Percentiles rank a stretch among this genome's conserved stretches.
Evolutionary conservation across 2,888 invertebrate genomes (phyloP).

Genomic region (Lasiommata megera): DNA sequence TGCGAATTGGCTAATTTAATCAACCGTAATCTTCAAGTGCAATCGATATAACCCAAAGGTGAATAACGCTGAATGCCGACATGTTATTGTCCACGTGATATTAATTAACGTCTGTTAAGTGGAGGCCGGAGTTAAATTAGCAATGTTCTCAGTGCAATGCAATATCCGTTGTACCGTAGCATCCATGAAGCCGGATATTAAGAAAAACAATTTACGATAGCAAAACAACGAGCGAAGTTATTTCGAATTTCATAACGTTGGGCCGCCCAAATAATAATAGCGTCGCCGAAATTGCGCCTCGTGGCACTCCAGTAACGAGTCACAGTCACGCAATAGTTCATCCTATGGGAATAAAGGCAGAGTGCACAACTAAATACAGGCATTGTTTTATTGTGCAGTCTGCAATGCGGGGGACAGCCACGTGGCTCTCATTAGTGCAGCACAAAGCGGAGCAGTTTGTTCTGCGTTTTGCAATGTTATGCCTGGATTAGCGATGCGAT

Average conservation of each 20-base stretch:
- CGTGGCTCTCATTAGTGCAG: slow-evolving; percentile 79
- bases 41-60: not conserved
- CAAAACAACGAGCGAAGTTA: slow-evolving; percentile 9
- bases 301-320: slow-evolving; percentile 62
- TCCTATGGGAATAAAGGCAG: slow-evolving; percentile 73
- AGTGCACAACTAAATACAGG: slow-evolving; percentile 63
- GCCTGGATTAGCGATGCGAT: slow-evolving; percentile 68
- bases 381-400: slow-evolving; percentile 79
- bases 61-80: not conserved
- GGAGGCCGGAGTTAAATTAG: not conserved
- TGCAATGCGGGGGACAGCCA: slow-evolving; percentile 80
- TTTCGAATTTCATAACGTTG: slow-evolving; percentile 5
- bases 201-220: slow-evolving; percentile 1
- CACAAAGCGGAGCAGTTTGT: slow-evolving; percentile 77
- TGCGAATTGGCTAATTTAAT: not conserved
- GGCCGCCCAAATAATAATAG: slow-evolving; percentile 33
- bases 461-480: slow-evolving; percentile 75
- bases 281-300: slow-evolving; percentile 53
- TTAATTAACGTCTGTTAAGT: not conserved
- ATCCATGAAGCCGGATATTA: not conserved
- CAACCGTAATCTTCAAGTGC: not conserved
- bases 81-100: not conserved
- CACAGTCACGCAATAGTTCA: slow-evolving; percentile 71
- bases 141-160: not conserved
- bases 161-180: not conserved